Conservation (phyloP, 2,888 invertebrate genomes). For the Thereva nobilitata region DNA sequence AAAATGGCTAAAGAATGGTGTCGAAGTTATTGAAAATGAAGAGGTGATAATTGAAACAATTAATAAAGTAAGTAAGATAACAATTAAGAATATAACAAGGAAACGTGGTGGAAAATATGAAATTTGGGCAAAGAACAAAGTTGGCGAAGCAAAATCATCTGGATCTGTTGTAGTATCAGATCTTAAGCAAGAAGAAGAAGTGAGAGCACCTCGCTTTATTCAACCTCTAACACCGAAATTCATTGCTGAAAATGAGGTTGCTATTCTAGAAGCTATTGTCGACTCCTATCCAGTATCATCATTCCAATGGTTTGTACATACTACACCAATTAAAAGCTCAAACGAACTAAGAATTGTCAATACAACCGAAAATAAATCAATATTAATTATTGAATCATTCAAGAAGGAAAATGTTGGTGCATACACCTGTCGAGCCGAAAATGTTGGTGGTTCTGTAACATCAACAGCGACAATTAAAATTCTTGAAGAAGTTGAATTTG, state of each 20-base stretch:
- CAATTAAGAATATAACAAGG: conserved; percentile 69
- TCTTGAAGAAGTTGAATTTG: conserved; percentile 60
- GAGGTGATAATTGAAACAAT: conserved; percentile 64
- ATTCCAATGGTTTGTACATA: conserved; percentile 85
- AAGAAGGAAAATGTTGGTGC: conserved; percentile 72
- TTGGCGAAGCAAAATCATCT: conserved; percentile 77
- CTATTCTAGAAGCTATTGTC: conserved; percentile 77
- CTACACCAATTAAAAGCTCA: conserved; percentile 71
- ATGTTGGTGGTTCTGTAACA: conserved; percentile 86
- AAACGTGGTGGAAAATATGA: conserved; percentile 88
- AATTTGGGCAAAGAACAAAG: conserved; percentile 76
- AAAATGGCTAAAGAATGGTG: conserved; percentile 84
- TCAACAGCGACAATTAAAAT: conserved; percentile 75
- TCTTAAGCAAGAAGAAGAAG: conserved; percentile 63
- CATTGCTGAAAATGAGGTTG: conserved; percentile 73
- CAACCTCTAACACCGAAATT: conserved; percentile 71
- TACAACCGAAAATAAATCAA: conserved; percentile 75
- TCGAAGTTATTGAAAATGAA: conserved; percentile 69
- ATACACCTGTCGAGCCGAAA: conserved; percentile 87
- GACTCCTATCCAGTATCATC: conserved; percentile 78
- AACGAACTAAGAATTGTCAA: conserved; percentile 70
- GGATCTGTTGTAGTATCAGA: conserved; percentile 77
- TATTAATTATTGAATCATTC: conserved; percentile 74
- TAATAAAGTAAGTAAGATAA: conserved; percentile 67
- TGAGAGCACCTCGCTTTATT: conserved; percentile 73